Evolutionary conservation across 1,140 invertebrate species (phyloP).

Genomic region (Microplitis mediator): DNA sequence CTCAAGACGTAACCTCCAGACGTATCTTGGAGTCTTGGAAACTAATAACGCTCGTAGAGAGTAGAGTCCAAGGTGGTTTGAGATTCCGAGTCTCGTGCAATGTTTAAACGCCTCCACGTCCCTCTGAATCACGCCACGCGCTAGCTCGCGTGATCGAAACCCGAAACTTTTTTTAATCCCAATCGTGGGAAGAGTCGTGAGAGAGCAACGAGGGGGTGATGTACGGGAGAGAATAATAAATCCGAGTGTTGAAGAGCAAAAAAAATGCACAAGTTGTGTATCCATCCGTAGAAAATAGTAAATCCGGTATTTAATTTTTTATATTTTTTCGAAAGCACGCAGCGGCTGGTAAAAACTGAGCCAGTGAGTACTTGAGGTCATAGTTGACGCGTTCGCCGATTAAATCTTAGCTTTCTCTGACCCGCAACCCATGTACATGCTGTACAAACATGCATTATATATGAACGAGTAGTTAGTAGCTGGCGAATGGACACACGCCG

Average conservation of each 20-base stretch:
- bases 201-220: neutral
- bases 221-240: neutral
- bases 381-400: conserved; percentile 21
- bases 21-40: no score
- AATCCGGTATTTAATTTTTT: neutral
- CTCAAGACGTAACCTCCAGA: no score
- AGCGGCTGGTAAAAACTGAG: neutral
- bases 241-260: neutral
- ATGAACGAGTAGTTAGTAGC: neutral
- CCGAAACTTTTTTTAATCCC: conserved; percentile 2
- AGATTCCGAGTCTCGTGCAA: conserved; percentile 9
- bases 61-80: neutral
- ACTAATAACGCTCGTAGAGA: neutral
- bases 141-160: conserved; percentile 26
- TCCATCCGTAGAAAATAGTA: no score
- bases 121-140: conserved; percentile 25
- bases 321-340: neutral
- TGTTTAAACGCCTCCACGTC: conserved; percentile 21
- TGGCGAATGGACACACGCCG: neutral
- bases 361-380: conserved; percentile 1
- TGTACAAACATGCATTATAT: conserved; percentile 1
- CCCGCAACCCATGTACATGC: neutral
- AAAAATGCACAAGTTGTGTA: neutral
- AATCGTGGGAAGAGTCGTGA: conserved; percentile 11
- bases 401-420: conserved; percentile 20